Conservation (phyloP, 2,888 invertebrate species). For the Dascillus cervinus region DNA sequence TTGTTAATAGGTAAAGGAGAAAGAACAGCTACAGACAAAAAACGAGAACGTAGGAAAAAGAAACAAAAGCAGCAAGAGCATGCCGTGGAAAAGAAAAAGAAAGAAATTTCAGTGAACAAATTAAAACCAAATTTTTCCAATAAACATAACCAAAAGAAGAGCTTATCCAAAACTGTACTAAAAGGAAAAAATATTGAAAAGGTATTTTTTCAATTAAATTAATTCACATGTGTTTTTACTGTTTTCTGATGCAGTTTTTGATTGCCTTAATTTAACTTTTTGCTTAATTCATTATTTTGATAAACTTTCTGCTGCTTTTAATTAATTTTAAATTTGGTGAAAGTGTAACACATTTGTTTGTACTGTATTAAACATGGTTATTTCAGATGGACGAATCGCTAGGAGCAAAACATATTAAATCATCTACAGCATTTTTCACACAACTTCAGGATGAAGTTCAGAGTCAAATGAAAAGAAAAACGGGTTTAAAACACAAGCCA, state of each 20-base stretch:
- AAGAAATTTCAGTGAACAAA: slow-evolving; percentile 44
- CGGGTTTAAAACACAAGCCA: slow-evolving; percentile 40
- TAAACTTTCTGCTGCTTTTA: too few species aligned
- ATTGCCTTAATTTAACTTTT: too few species aligned
- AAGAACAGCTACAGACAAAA: slow-evolving; percentile 77
- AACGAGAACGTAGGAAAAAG: slow-evolving; percentile 79
- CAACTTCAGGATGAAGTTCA: slow-evolving; percentile 72
- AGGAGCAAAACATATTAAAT: slow-evolving; percentile 51
- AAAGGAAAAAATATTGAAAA: slow-evolving; percentile 59
- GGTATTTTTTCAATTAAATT: slow-evolving; percentile 40
- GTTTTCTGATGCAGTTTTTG: too few species aligned
- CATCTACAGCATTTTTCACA: slow-evolving; percentile 79
- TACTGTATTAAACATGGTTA: too few species aligned
- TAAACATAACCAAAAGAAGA: slow-evolving; percentile 52
- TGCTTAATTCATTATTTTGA: too few species aligned
- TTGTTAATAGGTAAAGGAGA: slow-evolving; percentile 56
- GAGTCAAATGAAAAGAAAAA: slow-evolving; percentile 46
- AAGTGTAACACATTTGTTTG: too few species aligned
- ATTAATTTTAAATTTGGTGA: too few species aligned
- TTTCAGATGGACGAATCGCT: slow-evolving; percentile 42
- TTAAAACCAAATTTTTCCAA: slow-evolving; percentile 47
- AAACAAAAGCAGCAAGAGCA: slow-evolving; percentile 64
- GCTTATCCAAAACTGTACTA: too few species aligned
- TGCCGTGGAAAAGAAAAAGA: slow-evolving; percentile 46
- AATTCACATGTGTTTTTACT: slow-evolving; percentile 4